phyloP scores from a whole-genome alignment of 64 coral and sea anemone genomes.

The Montipora capricornis region DNA sequence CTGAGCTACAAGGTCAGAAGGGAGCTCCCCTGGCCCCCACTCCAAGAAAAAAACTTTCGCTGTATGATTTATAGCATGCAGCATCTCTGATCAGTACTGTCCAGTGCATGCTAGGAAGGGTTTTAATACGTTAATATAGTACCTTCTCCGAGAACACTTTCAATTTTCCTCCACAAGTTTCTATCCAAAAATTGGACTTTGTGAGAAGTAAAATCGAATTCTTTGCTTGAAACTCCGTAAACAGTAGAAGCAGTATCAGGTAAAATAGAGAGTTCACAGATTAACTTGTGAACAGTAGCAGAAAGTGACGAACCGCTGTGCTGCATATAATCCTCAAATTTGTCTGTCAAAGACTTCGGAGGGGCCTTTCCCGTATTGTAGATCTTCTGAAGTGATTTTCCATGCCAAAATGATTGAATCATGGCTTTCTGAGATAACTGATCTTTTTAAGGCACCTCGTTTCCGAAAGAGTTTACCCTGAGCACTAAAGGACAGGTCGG shows the following conservation, averaged over 20 bases:
- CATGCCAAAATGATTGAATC: conserved; percentile 51
- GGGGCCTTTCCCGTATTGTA: not conserved
- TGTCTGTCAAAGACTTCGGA: not conserved
- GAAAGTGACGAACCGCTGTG: conserved; percentile 22
- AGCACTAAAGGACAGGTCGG: not conserved
- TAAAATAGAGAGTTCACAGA: conserved; percentile 19
- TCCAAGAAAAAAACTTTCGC: too few relatives aligned
- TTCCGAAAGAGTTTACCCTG: not conserved
- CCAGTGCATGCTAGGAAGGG: too few relatives aligned
- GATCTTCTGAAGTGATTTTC: conserved; percentile 45
- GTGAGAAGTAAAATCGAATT: conserved; percentile 6
- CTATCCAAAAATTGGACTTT: conserved; percentile 3
- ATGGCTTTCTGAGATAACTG: not conserved
- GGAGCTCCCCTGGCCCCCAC: too few relatives aligned
- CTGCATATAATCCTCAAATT: not conserved
- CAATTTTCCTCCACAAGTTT: conserved; percentile 47
- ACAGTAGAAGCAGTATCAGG: not conserved
- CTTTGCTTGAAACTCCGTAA: not conserved
- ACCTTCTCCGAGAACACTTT: conserved; percentile 51
- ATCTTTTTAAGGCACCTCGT: not conserved
- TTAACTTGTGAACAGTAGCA: conserved; percentile 17
- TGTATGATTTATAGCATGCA: too few relatives aligned
- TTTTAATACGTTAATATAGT: not conserved
- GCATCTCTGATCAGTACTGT: too few relatives aligned
- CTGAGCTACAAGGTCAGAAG: too few relatives aligned